Conservation (phyloP, 2,888 invertebrate genomes). For the Melanchra persicariae region DNA sequence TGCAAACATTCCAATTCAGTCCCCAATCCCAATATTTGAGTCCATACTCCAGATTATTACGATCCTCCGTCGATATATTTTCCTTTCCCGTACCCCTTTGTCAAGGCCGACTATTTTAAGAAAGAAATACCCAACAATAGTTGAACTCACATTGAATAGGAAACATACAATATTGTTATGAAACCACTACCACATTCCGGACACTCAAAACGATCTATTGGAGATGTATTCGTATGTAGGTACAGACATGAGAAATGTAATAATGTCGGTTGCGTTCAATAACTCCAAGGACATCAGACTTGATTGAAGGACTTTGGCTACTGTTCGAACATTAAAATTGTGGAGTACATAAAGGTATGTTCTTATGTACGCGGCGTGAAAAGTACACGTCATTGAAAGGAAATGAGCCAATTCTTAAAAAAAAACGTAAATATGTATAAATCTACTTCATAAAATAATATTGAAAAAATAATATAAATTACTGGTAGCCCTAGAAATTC, state of each 20-base stretch:
- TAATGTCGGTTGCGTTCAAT: conserved; percentile 59
- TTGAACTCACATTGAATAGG: conserved; percentile 17
- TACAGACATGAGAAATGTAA: conserved; percentile 38
- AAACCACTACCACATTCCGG: conserved; percentile 39
- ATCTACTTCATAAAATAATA: too few species aligned
- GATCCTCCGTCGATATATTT: neutral
- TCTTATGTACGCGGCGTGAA: too few species aligned
- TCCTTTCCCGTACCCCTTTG: conserved; percentile 4
- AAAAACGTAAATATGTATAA: too few species aligned
- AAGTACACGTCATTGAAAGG: too few species aligned
- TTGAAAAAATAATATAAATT: too few species aligned
- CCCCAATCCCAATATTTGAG: neutral
- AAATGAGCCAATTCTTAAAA: too few species aligned
- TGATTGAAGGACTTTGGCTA: conserved; percentile 57
- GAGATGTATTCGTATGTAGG: conserved; percentile 29
- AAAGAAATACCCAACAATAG: conserved; percentile 27
- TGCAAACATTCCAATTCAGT: neutral
- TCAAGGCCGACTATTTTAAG: conserved; percentile 21
- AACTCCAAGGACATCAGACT: conserved; percentile 48
- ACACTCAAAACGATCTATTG: conserved; percentile 28
- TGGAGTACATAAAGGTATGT: neutral
- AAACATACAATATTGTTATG: conserved; percentile 30
- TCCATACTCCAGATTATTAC: neutral
- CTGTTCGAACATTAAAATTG: conserved; percentile 48
- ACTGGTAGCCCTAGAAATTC: too few species aligned